Conservation (phyloP, 23 tunicate genomes). For the Corella eumyota region DNA sequence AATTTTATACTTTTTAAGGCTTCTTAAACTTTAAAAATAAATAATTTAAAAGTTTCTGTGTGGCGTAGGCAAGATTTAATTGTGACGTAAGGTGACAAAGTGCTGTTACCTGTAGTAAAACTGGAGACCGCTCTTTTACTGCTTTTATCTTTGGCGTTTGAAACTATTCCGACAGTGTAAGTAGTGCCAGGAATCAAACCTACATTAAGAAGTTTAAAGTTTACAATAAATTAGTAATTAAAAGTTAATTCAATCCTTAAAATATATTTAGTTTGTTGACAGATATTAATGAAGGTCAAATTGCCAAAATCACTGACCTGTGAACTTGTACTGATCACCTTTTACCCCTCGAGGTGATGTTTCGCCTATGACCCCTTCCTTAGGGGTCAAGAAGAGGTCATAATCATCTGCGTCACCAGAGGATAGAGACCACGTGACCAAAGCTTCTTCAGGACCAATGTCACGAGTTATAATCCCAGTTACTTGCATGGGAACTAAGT, state of each 20-base stretch:
- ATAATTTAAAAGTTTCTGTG: too few species aligned
- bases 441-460: constrained; percentile 42
- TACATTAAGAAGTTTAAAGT: constrained; percentile 1
- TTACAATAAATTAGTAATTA: too few species aligned
- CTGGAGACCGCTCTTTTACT: constrained; percentile 53
- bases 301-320: constrained; percentile 16
- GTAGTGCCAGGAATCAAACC: constrained; percentile 73
- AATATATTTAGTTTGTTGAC: too few species aligned
- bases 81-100: too few species aligned
- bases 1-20: not conserved
- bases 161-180: constrained; percentile 67
- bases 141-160: constrained; percentile 72
- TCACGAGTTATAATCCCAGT: constrained; percentile 25
- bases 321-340: constrained; percentile 35
- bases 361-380: constrained; percentile 38
- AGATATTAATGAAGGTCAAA: not conserved
- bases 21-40: too few species aligned
- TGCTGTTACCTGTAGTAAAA: constrained; percentile 63
- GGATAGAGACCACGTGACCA: constrained; percentile 53
- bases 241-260: too few species aligned
- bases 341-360: constrained; percentile 41
- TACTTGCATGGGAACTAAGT: constrained; percentile 62
- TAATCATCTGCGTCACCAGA: constrained; percentile 76
- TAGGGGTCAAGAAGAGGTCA: constrained; percentile 62
- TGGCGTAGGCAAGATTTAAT: too few species aligned